A percentile compares a stretch with the other conserved stretches of the same genome.
phyloP scores from a whole-genome alignment of 1,140 invertebrate species.

The Leguminivora glycinivorella region DNA sequence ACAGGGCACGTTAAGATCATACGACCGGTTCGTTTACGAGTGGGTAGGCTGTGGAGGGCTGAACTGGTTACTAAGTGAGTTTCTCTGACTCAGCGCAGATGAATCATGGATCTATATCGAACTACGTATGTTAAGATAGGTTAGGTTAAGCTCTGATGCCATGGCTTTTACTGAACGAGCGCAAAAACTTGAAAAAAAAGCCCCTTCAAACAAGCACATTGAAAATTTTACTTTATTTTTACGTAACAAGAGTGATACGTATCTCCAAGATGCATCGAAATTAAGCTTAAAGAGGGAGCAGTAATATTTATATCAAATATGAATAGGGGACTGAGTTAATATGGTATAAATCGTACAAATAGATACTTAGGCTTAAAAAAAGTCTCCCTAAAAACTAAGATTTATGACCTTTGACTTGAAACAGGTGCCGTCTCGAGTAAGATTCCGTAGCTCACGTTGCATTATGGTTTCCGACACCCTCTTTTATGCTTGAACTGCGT shows the following conservation, averaged over 20 bases:
- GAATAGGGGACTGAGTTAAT: conserved; percentile 20
- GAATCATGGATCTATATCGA: conserved; percentile 44
- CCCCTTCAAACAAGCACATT: not conserved
- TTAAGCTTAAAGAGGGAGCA: conserved; percentile 9
- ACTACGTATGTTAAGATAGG: conserved; percentile 37
- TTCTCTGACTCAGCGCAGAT: conserved; percentile 51
- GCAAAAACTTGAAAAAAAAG: conserved; percentile 4
- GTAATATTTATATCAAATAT: conserved; percentile 20
- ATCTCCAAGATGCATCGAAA: not conserved
- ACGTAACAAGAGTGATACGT: not conserved
- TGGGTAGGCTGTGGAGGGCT: conserved; percentile 45
- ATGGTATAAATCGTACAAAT: conserved; percentile 28
- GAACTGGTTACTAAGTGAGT: conserved; percentile 51
- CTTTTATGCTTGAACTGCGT: conserved; percentile 64
- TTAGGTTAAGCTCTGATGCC: conserved; percentile 34
- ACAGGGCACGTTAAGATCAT: conserved; percentile 35
- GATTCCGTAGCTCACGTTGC: conserved; percentile 66
- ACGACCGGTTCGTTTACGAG: conserved; percentile 54
- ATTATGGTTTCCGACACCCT: conserved; percentile 62
- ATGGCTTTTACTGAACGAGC: conserved; percentile 8
- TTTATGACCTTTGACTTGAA: conserved; percentile 52
- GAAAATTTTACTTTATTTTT: not conserved
- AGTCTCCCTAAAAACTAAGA: conserved; percentile 43
- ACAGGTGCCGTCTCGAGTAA: conserved; percentile 53
- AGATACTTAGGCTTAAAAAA: conserved; percentile 35